Base-by-base conservation (phyloP, 2,113 vertebrate genomes). In the Oceanites oceanicus region DNA sequence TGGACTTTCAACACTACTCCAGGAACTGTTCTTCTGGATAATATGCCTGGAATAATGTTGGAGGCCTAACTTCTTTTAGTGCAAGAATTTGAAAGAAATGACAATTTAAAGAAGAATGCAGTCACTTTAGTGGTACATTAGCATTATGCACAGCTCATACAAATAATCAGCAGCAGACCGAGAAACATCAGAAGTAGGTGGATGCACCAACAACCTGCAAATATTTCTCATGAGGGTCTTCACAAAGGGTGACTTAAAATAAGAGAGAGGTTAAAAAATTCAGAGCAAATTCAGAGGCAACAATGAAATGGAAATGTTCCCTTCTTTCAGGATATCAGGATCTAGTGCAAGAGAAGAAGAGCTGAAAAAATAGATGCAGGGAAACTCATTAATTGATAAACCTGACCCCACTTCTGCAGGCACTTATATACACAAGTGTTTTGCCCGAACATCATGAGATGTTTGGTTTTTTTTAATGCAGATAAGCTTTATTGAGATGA, bases 11-110 rank as follows among this genome's bases (percentile, higher is more conserved):
- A 71, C 42, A 15, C 62, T 79, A 18, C 47, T 92, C 61, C 94
- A 73, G 29, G 11, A 81, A 49, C 53, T 84, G 23, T 62, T 93
- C 80, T 97, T 30, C 44, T 86, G 91, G 79, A 96, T 92, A 93
- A 79, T 91, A 65, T 34, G 22, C n/a, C 90, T 95, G 44, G 74
- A 85, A 76, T 87, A 53, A 36, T 63, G 21, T 74, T 81, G n/a
- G 84, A 63, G 19, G 34, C 58, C 58, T 62, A 58, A 56, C 13
- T 59, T 56, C 49, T 49, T 82, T 36, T 13, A 59, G 38, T 72
- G 75, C 36, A 86, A 89, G 76, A 26, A 70, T 66, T 67, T 34
- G 66, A 85, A 84, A 87, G 36, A 85, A 55, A 74, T 26, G 1
- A 25, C 26, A 34, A 6, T 63, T 85, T 86, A 72, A 92, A 88